A percentile compares a stretch with the other conserved stretches of the same genome.
phyloP scores from a whole-genome alignment of 2,888 invertebrate species.

The Tenodera sinensis region DNA sequence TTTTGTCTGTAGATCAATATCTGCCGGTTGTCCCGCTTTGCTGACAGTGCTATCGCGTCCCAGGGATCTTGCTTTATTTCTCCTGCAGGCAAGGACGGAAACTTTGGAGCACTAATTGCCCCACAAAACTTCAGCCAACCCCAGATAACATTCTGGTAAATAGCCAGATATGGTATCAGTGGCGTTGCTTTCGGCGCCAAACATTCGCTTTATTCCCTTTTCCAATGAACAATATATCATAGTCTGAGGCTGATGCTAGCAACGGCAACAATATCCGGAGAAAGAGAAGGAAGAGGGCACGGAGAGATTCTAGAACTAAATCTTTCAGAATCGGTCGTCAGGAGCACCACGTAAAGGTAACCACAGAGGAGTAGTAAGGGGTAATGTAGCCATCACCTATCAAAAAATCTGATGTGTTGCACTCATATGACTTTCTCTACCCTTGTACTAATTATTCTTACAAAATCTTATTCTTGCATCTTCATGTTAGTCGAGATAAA shows the following conservation, averaged over 20 bases:
- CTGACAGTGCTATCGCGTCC: background rate
- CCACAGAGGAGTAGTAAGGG: too few relatives aligned
- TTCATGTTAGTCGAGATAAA: too few relatives aligned
- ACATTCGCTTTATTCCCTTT: background rate
- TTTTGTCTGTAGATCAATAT: background rate
- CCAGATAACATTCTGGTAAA: background rate
- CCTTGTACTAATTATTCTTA: too few relatives aligned
- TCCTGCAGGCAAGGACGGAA: background rate
- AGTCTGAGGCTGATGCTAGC: background rate
- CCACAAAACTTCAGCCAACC: background rate
- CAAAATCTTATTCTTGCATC: too few relatives aligned
- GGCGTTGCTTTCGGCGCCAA: background rate
- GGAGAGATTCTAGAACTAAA: background rate
- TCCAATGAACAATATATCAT: background rate
- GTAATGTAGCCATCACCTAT: too few relatives aligned
- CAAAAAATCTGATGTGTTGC: too few relatives aligned
- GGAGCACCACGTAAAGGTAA: too few relatives aligned
- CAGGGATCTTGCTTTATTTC: background rate
- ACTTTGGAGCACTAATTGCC: background rate
- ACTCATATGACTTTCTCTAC: too few relatives aligned
- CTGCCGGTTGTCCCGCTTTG: background rate
- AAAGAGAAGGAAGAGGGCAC: background rate
- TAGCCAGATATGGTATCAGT: background rate
- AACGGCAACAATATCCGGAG: too few relatives aligned
- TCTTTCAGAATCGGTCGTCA: too few relatives aligned